A percentile compares a stretch with the other conserved stretches of the same genome.
phyloP scores from a whole-genome alignment of 2,113 vertebrate genomes.

The Pseudorectes ferrugineus region DNA sequence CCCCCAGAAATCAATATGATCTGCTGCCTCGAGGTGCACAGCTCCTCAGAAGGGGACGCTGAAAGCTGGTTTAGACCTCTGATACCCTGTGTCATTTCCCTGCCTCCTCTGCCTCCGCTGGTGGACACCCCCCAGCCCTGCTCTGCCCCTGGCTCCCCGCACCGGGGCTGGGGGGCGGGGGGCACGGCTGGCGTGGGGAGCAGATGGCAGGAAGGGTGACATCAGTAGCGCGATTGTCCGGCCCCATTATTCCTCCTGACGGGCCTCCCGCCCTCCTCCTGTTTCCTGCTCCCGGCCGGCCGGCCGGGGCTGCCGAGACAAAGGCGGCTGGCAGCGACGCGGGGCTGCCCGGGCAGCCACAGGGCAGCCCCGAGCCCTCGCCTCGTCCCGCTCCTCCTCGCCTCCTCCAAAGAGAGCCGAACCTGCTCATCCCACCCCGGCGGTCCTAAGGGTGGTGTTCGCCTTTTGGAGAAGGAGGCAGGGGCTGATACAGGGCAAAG shows the following conservation, averaged over 20 bases:
- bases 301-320: background rate
- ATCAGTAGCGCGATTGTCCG: conserved; percentile 59
- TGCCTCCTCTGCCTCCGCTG: background rate
- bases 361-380: background rate
- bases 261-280: conserved; percentile 53
- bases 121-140: background rate
- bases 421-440: rapidly evolving
- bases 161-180: background rate
- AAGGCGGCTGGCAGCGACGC: background rate
- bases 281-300: conserved; percentile 46
- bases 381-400: background rate
- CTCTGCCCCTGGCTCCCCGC: background rate
- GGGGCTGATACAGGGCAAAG: background rate
- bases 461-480: too few relatives aligned
- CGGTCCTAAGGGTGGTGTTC: rapidly evolving
- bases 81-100: background rate
- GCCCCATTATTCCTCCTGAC: conserved; percentile 61
- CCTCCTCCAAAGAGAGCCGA: background rate
- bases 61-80: background rate
- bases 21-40: background rate
- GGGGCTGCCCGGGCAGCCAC: background rate
- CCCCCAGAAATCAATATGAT: background rate
- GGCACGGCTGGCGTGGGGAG: conserved; percentile 23
- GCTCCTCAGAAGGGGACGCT: background rate
- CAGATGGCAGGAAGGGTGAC: conserved; percentile 74